phyloP scores from a whole-genome alignment of 1,140 invertebrate species.

The Ostrea edulis region DNA sequence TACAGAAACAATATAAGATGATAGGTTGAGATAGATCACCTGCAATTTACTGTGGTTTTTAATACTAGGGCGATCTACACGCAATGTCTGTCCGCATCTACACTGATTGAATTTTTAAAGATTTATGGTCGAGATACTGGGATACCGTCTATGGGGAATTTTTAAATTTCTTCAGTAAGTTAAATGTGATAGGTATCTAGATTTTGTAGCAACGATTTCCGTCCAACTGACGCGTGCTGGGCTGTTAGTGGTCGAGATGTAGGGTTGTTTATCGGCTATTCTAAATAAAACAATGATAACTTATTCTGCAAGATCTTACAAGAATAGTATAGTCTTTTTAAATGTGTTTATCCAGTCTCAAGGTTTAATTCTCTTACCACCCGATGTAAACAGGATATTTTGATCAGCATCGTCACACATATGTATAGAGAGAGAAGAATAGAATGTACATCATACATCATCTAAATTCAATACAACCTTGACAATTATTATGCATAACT shows the following conservation, averaged over 20 bases:
- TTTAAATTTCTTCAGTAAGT: slow-evolving; percentile 19
- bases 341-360: slow-evolving; percentile 18
- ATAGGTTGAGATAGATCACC: slow-evolving; percentile 12
- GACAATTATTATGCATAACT: slow-evolving; percentile 17
- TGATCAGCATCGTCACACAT: neutral
- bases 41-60: slow-evolving; percentile 8
- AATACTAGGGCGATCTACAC: neutral
- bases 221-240: neutral
- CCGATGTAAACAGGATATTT: slow-evolving; percentile 6
- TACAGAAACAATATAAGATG: slow-evolving; percentile 13
- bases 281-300: neutral
- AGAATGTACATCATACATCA: neutral
- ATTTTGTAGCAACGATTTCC: neutral
- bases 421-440: neutral
- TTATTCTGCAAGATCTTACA: neutral
- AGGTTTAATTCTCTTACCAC: neutral
- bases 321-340: neutral
- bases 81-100: neutral
- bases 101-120: neutral
- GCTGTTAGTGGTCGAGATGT: neutral
- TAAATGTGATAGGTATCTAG: slow-evolving; percentile 12
- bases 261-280: neutral
- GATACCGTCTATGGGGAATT: neutral
- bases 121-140: neutral
- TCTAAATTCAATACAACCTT: neutral